phyloP scores from a whole-genome alignment of 1,140 invertebrate genomes.

The Drosophila leontia region DNA sequence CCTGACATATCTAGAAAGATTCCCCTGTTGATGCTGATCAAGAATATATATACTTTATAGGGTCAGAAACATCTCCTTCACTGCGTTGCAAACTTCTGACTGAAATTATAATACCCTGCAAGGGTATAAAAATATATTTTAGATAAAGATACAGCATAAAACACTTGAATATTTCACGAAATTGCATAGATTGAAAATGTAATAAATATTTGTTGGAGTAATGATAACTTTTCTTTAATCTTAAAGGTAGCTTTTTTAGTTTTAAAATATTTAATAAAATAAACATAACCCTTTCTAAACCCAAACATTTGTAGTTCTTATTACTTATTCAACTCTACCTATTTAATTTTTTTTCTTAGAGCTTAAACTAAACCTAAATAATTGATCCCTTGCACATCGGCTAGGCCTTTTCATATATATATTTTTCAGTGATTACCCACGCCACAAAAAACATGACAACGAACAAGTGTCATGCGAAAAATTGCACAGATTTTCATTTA shows the following conservation, averaged over 20 bases:
- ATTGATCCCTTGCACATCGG: background rate
- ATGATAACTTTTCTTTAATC: background rate
- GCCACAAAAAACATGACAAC: constrained; percentile 68
- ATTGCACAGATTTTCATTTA: constrained; percentile 75
- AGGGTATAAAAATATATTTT: background rate
- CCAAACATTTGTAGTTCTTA: background rate
- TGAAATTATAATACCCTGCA: too few relatives aligned
- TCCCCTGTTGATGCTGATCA: too few relatives aligned
- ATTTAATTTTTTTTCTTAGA: background rate
- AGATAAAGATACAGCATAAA: too few relatives aligned
- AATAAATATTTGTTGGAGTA: too few relatives aligned
- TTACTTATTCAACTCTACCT: background rate
- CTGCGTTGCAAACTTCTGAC: too few relatives aligned
- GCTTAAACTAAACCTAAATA: background rate
- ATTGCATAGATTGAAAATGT: too few relatives aligned
- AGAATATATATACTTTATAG: too few relatives aligned
- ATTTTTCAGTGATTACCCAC: constrained; percentile 35
- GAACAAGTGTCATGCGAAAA: constrained; percentile 75
- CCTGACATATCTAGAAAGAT: too few relatives aligned
- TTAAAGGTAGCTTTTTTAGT: background rate
- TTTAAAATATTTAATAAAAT: background rate
- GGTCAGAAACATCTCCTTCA: too few relatives aligned
- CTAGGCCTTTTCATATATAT: constrained; percentile 10
- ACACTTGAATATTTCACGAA: too few relatives aligned
- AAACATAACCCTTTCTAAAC: background rate